Evolutionary conservation across 1,140 invertebrate genomes (phyloP), one percentile per base, ranked within the genome.

Genomic region (Drosophila varians): DNA sequence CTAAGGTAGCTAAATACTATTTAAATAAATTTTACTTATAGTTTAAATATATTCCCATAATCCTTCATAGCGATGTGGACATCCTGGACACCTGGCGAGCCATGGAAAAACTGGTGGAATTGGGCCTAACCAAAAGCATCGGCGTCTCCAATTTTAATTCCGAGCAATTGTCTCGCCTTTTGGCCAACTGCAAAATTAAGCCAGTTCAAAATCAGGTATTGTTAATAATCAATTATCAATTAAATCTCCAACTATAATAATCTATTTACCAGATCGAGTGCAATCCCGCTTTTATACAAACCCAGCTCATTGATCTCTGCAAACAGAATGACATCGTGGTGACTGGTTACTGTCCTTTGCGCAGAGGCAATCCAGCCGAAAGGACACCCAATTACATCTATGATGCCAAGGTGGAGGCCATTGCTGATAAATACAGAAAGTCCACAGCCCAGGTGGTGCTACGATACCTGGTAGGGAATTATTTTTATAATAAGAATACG

Each of bases 61-160:
- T 16, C 16, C 7, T 14, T 40, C 0, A 1, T 9, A 42, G 38
- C 9, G 91, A 95, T 58, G 92, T 94, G 28, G 95, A 97, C 87
- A 96, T 95, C 76, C 74, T 95, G 1, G 95, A 97, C 42, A 96
- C 96, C 1, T 98, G 96, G 96, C 93, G 94, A 89, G 96, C 92
- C 16, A 93, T 97, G 93, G 96, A 97, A 89, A 92, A 94, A 55
- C 93, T 94, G 36, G 94, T 95, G 1, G 91, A 94, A 57, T 87
- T 93, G 58, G 96, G 96, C 16, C 91, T 96, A 34, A 92, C 93
- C 0, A 95, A 93, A 68, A 94, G 94, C 51, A 96, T 98, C 69
- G 96, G 97, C 12, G 71, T 97, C 1, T 97, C 96, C 19, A 98
- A 97, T 91, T 98, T 98, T 89, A 97, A 96, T 84, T 93, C 92